Percentiles rank a stretch among this genome's conserved stretches.
Conservation (phyloP, 2,888 invertebrate genomes). For the Lysandra bellargus region DNA sequence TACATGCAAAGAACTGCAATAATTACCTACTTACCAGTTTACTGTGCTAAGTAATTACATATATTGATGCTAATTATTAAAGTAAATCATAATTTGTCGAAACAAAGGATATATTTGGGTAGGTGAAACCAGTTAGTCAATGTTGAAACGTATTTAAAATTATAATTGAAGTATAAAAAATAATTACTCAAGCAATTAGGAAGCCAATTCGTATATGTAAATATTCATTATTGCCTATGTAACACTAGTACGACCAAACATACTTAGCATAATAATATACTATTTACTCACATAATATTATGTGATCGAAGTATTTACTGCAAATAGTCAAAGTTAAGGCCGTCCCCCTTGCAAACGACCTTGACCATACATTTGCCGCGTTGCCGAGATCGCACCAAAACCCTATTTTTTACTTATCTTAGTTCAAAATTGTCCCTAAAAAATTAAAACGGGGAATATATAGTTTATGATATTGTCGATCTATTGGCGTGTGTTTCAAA, state of each 20-base stretch:
- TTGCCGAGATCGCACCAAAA: too few species aligned
- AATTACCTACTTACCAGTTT: not conserved
- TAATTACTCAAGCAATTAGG: conserved; percentile 28
- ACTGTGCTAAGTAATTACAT: not conserved
- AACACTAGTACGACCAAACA: conserved; percentile 25
- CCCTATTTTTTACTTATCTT: too few species aligned
- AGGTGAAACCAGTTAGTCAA: conserved; percentile 16
- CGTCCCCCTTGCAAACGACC: too few species aligned
- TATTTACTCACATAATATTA: not conserved
- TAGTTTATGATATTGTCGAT: too few species aligned
- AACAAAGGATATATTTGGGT: conserved; percentile 13
- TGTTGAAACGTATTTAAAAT: conserved; percentile 24
- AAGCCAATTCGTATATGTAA: conserved; percentile 22
- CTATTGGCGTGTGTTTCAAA: too few species aligned
- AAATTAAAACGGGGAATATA: too few species aligned
- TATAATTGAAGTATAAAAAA: conserved; percentile 27
- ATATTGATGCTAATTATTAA: not conserved
- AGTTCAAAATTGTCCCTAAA: too few species aligned
- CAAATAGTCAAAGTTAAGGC: not conserved
- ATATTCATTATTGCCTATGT: conserved; percentile 21
- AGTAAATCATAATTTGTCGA: conserved; percentile 17
- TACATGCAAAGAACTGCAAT: not conserved
- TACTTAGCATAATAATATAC: conserved; percentile 5
- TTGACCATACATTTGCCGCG: too few species aligned
- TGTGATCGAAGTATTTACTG: not conserved